Base-by-base conservation (phyloP, 2,797 vertebrate genomes). In the Pristis pectinata region DNA sequence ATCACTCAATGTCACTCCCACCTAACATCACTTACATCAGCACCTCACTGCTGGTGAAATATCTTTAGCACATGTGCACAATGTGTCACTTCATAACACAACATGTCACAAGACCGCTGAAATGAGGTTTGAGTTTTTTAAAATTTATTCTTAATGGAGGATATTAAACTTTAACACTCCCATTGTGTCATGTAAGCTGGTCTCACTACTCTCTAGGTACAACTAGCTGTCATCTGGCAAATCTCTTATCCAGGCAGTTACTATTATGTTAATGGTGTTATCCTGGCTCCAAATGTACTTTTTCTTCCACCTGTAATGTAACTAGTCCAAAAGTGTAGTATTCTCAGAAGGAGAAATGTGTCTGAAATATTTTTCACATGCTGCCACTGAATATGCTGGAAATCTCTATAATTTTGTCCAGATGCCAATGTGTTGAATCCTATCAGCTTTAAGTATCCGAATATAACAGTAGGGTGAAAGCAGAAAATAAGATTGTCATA, bases 121-220 rank as follows among this genome's bases (percentile, higher is more conserved):
- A 76, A 76, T 53, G 44, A 74, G 44, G 24, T 76, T 94, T 74
- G 70, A 72, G 30, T 74, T 6, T 41, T 94, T n/a, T 94, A 1
- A 67, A 67, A 72, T 72, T 94, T 76, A 94, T 70, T 30, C 72
- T 53, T 94, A 76, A 49, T 34, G 92, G 70, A 94, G 67, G 72
- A 74, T 74, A 76, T 56, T 94, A 56, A 76, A 94, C 44, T 49
- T 91, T 91, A 76, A 94, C 67, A 76, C 44, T 49, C 44, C 92
- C 41, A 53, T n/a, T 76, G 44, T 94, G 92, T 72, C 92, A 94
- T 76, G 70, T 56, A 76, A 94, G 41, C 41, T 53, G 41, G 67
- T 76, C 41, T 56, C 49, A 53, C 41, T 41, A 74, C 70, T 94
- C 91, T 72, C 70, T 92, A 94, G 92, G 94, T 94, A 70, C 34